Conservation (phyloP, 2,113 vertebrate species). For the Beaufortia kweichowensis region DNA sequence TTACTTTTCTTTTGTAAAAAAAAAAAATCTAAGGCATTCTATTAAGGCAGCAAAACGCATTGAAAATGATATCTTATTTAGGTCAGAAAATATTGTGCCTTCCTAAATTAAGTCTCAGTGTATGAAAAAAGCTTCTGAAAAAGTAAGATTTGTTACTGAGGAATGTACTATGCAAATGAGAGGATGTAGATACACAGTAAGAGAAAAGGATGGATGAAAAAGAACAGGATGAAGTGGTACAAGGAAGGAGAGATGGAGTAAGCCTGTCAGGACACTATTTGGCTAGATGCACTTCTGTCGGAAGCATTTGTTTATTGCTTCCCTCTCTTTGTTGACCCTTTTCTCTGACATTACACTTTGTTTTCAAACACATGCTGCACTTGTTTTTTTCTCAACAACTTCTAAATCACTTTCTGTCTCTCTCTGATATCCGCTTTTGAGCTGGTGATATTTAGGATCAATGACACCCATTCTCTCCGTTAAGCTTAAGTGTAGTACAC, state of each 20-base stretch:
- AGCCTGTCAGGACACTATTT: conserved; percentile 43
- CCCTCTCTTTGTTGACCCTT: conserved; percentile 45
- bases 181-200: conserved; percentile 10
- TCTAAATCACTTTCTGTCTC: conserved; percentile 17
- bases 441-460: conserved; percentile 46
- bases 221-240: conserved; percentile 6
- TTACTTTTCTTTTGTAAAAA: too few species aligned
- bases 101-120: neutral
- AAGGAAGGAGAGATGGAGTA: neutral
- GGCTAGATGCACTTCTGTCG: conserved; percentile 35
- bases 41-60: too few species aligned
- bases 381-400: neutral
- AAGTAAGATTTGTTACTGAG: neutral
- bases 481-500: neutral
- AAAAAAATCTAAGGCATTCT: too few species aligned
- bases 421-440: conserved; percentile 15
- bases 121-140: neutral
- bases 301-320: conserved; percentile 46
- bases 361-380: conserved; percentile 37
- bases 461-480: neutral
- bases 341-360: conserved; percentile 37
- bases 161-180: conserved; percentile 28
- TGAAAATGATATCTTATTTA: too few species aligned
- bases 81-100: too few species aligned
- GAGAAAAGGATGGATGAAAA: conserved; percentile 22